Base-by-base conservation (phyloP, 2,797 vertebrate species). In the Hyperoplus immaculatus region DNA sequence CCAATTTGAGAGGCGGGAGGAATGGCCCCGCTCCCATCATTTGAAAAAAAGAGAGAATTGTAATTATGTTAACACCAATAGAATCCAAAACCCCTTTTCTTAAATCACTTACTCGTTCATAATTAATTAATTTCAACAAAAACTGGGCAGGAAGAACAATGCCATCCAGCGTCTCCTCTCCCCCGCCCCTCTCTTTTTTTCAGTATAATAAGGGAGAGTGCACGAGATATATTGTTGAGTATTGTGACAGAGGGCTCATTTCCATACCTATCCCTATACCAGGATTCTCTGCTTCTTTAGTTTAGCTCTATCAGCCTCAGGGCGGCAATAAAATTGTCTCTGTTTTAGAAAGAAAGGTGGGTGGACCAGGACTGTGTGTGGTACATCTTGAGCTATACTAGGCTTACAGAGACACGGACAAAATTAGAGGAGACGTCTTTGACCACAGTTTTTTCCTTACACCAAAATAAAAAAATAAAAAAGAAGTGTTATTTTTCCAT, bases 81-180 rank as follows among this genome's bases (percentile, higher is more conserved):
- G 86, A 94, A 91, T 88, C 88, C 81, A 80, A 87, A 91, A 89
- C 74, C 85, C 89, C 80, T 86, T 95, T 95, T 91, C 88, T 92
- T 93, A 91, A 93, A 91, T 91, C 92, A 88, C 92, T 94, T 90
- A 88, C 92, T 95, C 93, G 95, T 95, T 95, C 94, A 95, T 95
- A 94, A 95, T 95, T 96, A 95, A 96, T 96, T 95, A 94, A 95
- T 95, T 94, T 93, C 91, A 83, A 91, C 83, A 90, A 90, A 93
- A 93, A 90, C 83, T 88, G 88, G 82, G 81, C 86, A 89, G 81
- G 81, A 89, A 92, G 93, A 95, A 96, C 93, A 95, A 94, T 93
- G 84, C 72, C 53, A 70, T 80, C 81, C 87, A 68, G 81, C 73
- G 69, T 82, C 85, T 87, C 70, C 85, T 86, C 68, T 84, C 70